Base-by-base conservation (phyloP, 2,113 vertebrate genomes). In the Cairina moschata region DNA sequence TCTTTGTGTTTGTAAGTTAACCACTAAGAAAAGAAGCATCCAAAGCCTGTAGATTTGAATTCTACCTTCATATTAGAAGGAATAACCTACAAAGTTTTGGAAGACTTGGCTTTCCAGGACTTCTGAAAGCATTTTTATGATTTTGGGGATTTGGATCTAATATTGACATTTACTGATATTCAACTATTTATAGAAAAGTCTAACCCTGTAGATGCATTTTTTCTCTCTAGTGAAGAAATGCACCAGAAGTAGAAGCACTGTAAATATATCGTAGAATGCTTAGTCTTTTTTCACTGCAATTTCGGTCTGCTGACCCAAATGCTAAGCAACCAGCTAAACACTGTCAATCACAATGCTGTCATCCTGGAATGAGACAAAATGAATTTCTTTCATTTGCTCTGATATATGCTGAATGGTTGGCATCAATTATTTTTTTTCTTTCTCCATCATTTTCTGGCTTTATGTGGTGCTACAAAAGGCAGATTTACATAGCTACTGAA, bases 391-490 rank as follows among this genome's bases (percentile, higher is more conserved):
- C 9, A 29, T 89, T 91, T 91, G 48, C 18, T 72, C 42, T 79
- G 48, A 68, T 91, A 18, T 42, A 42, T 28, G 11, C 28, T 3
- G 16, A 80, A 60, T 28, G 38, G 15, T 67, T 93, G 74, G 69
- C 74, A 68, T 62, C 76, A 73, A 28, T 77, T 81, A 42, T 59
- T 93, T 77, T 84, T 42, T 69, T 82, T 21, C 31, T 74, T 72
- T 87, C 48, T 31, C n/a, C 23, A 40, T 62, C 0, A 28, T 75
- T 89, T 92, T 91, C 65, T 93, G 91, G 29, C 48, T 25, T 94
- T 94, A 97, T 69, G 80, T 88, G 66, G 44, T 60, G 68, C 71
- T 94, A 95, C 90, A 92, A 95, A 91, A 95, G 86, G 86, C 62
- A 87, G 31, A 95, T 97, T 94, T 93, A 58, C 94, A 89, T 66